Evolutionary conservation across 37 sponge, comb jelly and placozoan genomes (phyloP), one percentile per base, ranked within the genome.

Genomic region (Hormiphora californensis): DNA sequence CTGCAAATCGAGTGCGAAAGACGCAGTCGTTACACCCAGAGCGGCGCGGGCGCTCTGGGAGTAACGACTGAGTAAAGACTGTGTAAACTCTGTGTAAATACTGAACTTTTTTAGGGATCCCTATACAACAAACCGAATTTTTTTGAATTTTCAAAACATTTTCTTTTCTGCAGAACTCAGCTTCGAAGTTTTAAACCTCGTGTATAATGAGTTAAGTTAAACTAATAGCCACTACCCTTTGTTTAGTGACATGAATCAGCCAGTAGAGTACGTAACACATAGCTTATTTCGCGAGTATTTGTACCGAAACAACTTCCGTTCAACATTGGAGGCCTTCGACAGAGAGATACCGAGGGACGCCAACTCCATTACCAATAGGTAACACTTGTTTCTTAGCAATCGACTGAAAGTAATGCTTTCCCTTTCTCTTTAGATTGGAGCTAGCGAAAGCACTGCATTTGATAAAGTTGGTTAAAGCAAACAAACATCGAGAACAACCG

Each of bases 381-480:
- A 39, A 57, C 9, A 49, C 15, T 49, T 15, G 9, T 49, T 49
- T 49, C 15, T 17, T 49, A 17, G 12, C 53, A 49, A 49, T 17
- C 12, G 9, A 49, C 53, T 49, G 53, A 9, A 49, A 15, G 53
- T 49, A 49, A 49, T 49, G 9, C 12, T 49, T 49, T 49, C 9
- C 15, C 53, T 15, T 15, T 49, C 21, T 57, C 43, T 73, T 73
- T 46, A 73, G 92, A 32, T 23, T 43, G 32, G 78, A 54, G 27
- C 86, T 94, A 31, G 91, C 91, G 9, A 90, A 88, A 37, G 87
- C 59, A 19, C 23, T 92, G 4, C 38, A 87, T 35, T 85, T 94
- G 40, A 90, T 90, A 39, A 85, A 63, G 9, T 86, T 92, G 2
- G 85, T 94, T 62, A 92, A 63, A 85, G 89, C 65, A 31, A 92